Conservation (phyloP, 2,888 invertebrate genomes). For the Melanargia galathea region DNA sequence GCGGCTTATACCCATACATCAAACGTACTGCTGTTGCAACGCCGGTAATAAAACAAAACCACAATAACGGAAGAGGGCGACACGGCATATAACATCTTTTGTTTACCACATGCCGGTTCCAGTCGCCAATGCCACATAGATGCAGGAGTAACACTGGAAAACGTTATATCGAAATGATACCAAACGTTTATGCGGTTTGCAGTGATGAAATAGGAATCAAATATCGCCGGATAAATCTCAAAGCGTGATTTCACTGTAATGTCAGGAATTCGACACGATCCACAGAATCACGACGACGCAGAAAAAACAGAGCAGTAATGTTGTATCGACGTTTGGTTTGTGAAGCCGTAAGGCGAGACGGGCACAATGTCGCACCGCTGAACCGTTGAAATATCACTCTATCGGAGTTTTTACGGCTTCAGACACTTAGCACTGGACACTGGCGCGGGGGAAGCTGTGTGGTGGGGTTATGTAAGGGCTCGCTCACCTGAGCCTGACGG, state of each 20-base stretch:
- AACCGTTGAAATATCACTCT: conserved; percentile 60
- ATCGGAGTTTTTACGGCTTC: conserved; percentile 62
- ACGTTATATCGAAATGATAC: not conserved
- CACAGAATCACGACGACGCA: conserved; percentile 44
- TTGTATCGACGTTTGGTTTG: conserved; percentile 64
- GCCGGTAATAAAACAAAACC: conserved; percentile 37
- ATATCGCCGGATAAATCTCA: conserved; percentile 27
- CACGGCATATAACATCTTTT: conserved; percentile 47
- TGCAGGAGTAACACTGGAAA: conserved; percentile 26
- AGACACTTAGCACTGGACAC: conserved; percentile 53
- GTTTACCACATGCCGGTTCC: conserved; percentile 42
- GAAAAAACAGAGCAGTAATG: conserved; percentile 50
- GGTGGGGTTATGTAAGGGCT: conserved; percentile 39
- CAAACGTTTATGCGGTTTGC: conserved; percentile 17
- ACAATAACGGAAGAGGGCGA: conserved; percentile 41
- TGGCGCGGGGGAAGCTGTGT: conserved; percentile 29
- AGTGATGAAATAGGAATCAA: conserved; percentile 25
- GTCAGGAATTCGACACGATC: conserved; percentile 43
- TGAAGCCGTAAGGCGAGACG: conserved; percentile 53
- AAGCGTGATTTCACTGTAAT: conserved; percentile 35
- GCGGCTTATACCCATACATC: conserved; percentile 24
- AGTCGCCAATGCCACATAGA: conserved; percentile 27
- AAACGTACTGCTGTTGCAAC: conserved; percentile 27
- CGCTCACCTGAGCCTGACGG: conserved; percentile 82
- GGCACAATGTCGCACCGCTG: conserved; percentile 54